A percentile compares a stretch with the other conserved stretches of the same genome.
Evolutionary conservation across 2,888 invertebrate species (phyloP).

Genomic region (Cybosia mesomella): DNA sequence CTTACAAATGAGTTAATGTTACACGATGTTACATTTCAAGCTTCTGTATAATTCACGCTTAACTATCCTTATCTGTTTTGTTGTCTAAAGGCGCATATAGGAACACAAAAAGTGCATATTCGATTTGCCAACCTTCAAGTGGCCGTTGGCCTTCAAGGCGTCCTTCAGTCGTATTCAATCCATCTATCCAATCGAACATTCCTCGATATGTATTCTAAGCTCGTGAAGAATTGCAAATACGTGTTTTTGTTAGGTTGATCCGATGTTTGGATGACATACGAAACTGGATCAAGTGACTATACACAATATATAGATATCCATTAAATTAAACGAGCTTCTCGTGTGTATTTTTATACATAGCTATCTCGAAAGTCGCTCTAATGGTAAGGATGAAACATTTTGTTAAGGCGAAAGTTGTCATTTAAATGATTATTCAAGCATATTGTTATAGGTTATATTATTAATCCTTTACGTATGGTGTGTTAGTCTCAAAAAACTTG

Average conservation of each 20-base stretch:
- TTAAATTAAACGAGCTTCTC: neutral
- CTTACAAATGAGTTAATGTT: neutral
- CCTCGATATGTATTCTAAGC: slow-evolving; percentile 23
- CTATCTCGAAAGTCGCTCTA: neutral
- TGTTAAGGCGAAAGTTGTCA: neutral
- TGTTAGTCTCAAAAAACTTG: no score
- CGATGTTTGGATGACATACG: slow-evolving; percentile 15
- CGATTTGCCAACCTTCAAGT: slow-evolving; percentile 15
- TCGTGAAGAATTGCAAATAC: slow-evolving; percentile 17
- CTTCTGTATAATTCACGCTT: neutral
- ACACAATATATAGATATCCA: neutral
- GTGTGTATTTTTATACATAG: neutral
- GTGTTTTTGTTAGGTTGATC: slow-evolving; percentile 18
- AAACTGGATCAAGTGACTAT: slow-evolving; percentile 16
- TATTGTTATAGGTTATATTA: no score
- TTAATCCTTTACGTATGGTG: no score
- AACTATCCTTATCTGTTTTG: neutral
- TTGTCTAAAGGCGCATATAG: neutral
- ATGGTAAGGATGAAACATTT: neutral
- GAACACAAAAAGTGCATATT: slow-evolving; percentile 10
- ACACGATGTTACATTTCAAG: neutral
- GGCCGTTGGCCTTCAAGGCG: slow-evolving; percentile 19
- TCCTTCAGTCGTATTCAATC: slow-evolving; percentile 20
- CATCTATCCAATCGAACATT: slow-evolving; percentile 20
- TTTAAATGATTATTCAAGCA: no score